phyloP scores from a whole-genome alignment of 2,113 vertebrate species.

The Triplophysa rosa region DNA sequence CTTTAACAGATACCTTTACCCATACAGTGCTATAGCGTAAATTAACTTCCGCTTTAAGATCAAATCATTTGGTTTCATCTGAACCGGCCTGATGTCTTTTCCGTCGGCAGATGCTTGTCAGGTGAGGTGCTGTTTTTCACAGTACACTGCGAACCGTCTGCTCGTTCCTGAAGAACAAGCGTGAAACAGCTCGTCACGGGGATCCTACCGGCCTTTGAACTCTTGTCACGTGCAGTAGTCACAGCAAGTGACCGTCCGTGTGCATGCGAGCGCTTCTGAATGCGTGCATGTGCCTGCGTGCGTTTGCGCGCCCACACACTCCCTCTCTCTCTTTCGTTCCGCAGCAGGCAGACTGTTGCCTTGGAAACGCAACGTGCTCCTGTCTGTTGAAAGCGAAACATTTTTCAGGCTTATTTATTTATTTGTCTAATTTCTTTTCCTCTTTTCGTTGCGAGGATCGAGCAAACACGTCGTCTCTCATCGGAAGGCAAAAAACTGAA shows the following conservation, averaged over 20 bases:
- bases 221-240: constrained; percentile 49
- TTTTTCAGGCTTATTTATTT: constrained; percentile 50
- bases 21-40: no score
- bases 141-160: neutral
- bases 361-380: constrained; percentile 74
- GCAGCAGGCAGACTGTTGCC: constrained; percentile 76
- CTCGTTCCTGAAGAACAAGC: constrained; percentile 26
- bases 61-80: neutral
- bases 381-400: constrained; percentile 63
- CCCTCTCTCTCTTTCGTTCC: constrained; percentile 34
- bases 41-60: neutral
- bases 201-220: constrained; percentile 50
- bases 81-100: neutral
- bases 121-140: constrained; percentile 1
- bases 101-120: neutral
- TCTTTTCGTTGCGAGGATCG: constrained; percentile 39
- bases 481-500: neutral
- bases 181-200: constrained; percentile 34
- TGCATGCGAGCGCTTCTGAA: constrained; percentile 24
- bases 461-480: neutral
- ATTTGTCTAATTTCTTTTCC: constrained; percentile 47
- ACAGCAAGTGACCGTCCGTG: constrained; percentile 13
- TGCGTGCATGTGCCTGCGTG: constrained; percentile 54
- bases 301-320: constrained; percentile 48
- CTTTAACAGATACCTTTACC: no score